Base-by-base conservation (phyloP, 2,113 vertebrate species). In the Pampusana beccarii region DNA sequence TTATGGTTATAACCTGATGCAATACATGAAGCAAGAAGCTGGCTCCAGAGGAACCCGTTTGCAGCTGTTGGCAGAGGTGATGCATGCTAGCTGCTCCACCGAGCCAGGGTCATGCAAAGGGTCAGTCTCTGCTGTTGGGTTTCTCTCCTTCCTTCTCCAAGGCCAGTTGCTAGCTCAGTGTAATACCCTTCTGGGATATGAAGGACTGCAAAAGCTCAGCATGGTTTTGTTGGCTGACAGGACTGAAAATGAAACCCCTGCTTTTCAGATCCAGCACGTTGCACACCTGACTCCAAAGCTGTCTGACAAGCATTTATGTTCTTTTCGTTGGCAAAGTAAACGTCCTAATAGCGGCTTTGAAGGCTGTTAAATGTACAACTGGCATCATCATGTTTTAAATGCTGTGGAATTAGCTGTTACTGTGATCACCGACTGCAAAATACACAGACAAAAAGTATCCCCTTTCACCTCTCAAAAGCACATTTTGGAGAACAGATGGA, bases 401-500 rank as follows among this genome's bases (percentile, higher is more conserved):
- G 40, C 67, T 56, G 36, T 73, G 84, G 84, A 69, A 96, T 95
- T 95, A 96, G 79, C 85, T 93, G 93, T 93, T 88, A 90, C 79
- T 90, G 79, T 92, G 90, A 83, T 93, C 77, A 56, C 38, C 54
- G 80, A 93, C 66, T 73, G 77, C 85, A 88, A 92, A 86, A 92
- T 28, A 82, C 61, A 94, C 51, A 48, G 65, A 88, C 71, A 69
- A 77, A 46, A 89, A 62, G 54, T 62, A 66, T 91, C 72, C 53
- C 20, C 11, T 95, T 95, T 92, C 60, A 62, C 25, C 20, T 78
- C 51, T 84, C 64, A 64, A 77, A 95, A 96, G 44, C 6, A 4
- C 40, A 31, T 83, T 91, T 94, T 19, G 53, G 36, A 95, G 61
- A 80, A 58, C 51, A 90, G 40, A 65, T 73, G 54, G 61, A 94